Base-by-base conservation (phyloP, 2,797 vertebrate genomes). In the Distichodus sexfasciatus region DNA sequence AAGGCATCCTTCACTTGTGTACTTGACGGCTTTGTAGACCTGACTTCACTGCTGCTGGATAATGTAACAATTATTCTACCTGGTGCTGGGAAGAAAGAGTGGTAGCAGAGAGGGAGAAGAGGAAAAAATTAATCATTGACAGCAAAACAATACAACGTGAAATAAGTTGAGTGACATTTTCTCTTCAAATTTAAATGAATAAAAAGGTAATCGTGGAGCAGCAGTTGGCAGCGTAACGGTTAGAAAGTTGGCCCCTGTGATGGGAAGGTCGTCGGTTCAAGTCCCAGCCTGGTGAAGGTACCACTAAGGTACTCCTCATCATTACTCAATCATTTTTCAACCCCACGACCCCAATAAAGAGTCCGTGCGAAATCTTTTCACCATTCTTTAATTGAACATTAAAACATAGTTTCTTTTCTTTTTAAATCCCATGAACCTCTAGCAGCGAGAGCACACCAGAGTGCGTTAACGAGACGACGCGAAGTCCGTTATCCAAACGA, bases 331-430 rank as follows among this genome's bases (percentile, higher is more conserved):
- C 9, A 60, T 48, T 4, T 19, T 7, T 19, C n/a, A 24, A 15
- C 15, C 41, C 38, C 2, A 3, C 24, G 60, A 65, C 6, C 9
- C 48, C 7, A 44, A 76, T 77, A 21, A 78, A 83, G 11, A 64
- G 26, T 51, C 23, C 46, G 4, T 7, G 33, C 28, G 0, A 10
- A 53, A 33, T 31, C 54, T 41, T 72, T 86, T 87, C 67, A 38
- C 54, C 76, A 79, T 81, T 85, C 55, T 84, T 91, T 92, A 90
- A 91, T 92, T 87, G 60, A 54, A 91, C 87, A 88, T 82, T 81
- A 83, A 82, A 89, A 90, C 84, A 83, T 60, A 54, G 19, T 38
- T n/a, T 84, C 86, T 84, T 71, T 70, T n/a, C n/a, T n/a, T n/a
- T n/a, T n/a, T n/a, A n/a, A n/a, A n/a, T n/a, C n/a, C n/a, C 79